Conservation (phyloP, 1,140 invertebrate genomes). For the Paracyclopina nana region DNA sequence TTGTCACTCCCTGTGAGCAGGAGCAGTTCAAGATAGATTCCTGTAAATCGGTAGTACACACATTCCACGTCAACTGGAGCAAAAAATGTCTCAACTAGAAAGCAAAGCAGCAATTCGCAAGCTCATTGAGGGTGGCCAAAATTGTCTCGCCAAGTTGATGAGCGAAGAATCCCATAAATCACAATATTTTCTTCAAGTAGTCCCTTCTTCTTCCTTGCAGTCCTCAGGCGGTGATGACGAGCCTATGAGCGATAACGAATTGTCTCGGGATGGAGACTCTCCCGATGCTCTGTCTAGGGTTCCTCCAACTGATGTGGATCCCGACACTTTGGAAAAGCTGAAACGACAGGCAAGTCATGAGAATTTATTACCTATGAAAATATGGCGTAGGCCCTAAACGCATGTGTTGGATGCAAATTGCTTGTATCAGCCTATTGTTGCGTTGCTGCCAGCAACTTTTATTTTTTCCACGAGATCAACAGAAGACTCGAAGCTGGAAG, state of each 20-base stretch:
- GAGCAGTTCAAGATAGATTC: no score
- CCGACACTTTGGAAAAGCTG: slow-evolving; percentile 10
- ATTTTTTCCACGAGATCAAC: no score
- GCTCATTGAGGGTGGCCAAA: no score
- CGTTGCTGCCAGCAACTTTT: not conserved
- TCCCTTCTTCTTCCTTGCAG: no score
- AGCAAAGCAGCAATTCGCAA: no score
- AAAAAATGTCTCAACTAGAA: no score
- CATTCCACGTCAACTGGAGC: no score
- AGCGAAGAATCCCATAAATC: no score
- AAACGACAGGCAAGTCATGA: slow-evolving; percentile 2
- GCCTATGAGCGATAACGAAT: slow-evolving; percentile 8
- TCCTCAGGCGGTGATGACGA: slow-evolving; percentile 12
- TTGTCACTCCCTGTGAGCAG: no score
- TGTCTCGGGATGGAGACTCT: slow-evolving; percentile 11
- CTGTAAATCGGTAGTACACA: no score
- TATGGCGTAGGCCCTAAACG: not conserved
- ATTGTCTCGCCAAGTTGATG: no score
- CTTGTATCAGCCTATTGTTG: not conserved
- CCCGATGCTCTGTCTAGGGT: slow-evolving; percentile 1
- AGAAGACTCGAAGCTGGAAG: not conserved
- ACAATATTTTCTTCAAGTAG: no score
- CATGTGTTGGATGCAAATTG: not conserved
- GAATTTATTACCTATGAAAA: not conserved
- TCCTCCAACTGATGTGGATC: slow-evolving; percentile 8